Conservation (phyloP, 2,113 vertebrate genomes). For the Phylloscopus whistleri region DNA sequence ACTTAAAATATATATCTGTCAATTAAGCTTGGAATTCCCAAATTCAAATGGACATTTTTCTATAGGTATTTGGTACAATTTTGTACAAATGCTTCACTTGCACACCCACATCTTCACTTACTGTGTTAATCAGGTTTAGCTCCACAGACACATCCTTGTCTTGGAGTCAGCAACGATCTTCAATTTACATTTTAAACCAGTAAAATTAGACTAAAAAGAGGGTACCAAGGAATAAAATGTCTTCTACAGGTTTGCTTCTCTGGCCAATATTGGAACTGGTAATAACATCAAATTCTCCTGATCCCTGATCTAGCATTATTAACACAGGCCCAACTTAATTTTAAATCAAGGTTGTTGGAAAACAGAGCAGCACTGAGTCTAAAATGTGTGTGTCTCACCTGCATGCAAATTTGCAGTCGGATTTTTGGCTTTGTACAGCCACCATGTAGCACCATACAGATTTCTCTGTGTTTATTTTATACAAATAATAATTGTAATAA, state of each 20-base stretch:
- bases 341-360: neutral
- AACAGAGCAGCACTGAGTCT: neutral
- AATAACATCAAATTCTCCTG: neutral
- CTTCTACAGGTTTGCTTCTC: neutral
- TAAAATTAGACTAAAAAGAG: neutral
- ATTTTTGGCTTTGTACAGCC: neutral
- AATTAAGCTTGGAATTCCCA: neutral
- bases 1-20: neutral
- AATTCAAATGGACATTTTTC: neutral
- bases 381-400: neutral
- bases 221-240: neutral
- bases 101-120: neutral
- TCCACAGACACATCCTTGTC: neutral
- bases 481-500: neutral
- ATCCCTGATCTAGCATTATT: neutral
- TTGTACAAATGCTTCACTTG: neutral
- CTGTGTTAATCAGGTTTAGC: neutral
- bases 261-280: neutral
- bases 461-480: neutral
- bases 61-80: neutral
- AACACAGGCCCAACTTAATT: neutral
- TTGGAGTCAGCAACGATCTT: neutral
- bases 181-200: neutral
- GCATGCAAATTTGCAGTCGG: neutral
- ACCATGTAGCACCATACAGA: neutral